Evolutionary conservation across 2,113 vertebrate species (phyloP).

Genomic region (Oryctolagus cuniculus): mOryCun1.1 NC_091433.1:98974001-98974500

Average conservation of each 20-base stretch:
- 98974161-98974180: neutral
- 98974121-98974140: neutral
- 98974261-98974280: neutral
- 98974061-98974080: neutral
- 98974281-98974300: neutral
- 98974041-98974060: neutral
- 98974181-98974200: neutral
- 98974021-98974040: neutral
- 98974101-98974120: neutral
- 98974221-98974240: neutral
- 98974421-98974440: constrained; percentile 18
- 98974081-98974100: neutral
- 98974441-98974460: neutral
- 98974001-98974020: neutral
- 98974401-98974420: constrained; percentile 23
- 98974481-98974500: neutral
- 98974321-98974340: neutral
- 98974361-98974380: neutral
- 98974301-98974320: neutral
- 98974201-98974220: neutral
- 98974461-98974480: neutral
- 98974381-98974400: neutral
- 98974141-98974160: constrained; percentile 9
- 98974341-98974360: neutral
- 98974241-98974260: neutral